Percentiles rank a stretch among this genome's conserved stretches.
These are phyloP conservation scores for Euura saliciscinereae DNA, from an alignment of 1,140 invertebrate species.

Conservation along the genomic window DNA sequence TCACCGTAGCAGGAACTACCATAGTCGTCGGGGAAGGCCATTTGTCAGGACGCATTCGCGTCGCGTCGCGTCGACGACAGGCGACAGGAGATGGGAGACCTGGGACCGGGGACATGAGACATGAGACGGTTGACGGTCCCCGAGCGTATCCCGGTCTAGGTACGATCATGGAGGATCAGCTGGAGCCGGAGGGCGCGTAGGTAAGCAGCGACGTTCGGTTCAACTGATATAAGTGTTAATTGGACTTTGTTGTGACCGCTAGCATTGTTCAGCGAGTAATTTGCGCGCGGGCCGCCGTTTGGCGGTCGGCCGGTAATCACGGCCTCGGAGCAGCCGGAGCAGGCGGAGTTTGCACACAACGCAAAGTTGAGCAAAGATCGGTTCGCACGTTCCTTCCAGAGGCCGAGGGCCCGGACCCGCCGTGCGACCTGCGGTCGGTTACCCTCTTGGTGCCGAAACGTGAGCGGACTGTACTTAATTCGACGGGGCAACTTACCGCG, in stretches of 20 bases:
- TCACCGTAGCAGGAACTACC: slow-evolving; percentile 10
- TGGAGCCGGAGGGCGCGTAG: background rate
- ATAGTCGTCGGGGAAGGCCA: background rate
- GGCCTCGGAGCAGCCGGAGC: background rate
- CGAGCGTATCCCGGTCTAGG: background rate
- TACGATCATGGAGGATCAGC: background rate
- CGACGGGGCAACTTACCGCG: background rate
- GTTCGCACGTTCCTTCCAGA: background rate
- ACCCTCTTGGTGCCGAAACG: slow-evolving; percentile 1
- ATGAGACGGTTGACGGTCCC: background rate
- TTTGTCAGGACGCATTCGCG: slow-evolving; percentile 6
- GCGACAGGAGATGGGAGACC: slow-evolving; percentile 6
- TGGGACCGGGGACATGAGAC: background rate
- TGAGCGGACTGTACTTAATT: slow-evolving; percentile 1
- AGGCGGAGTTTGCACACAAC: background rate
- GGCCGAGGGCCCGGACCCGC: background rate
- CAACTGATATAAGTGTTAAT: background rate
- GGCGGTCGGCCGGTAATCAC: slow-evolving; percentile 1
- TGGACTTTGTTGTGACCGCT: slow-evolving; percentile 3
- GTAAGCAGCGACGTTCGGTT: background rate
- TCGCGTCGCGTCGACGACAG: slow-evolving; percentile 1
- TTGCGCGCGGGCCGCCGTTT: slow-evolving; percentile 1
- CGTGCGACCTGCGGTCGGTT: background rate
- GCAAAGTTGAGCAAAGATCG: slow-evolving; percentile 2
- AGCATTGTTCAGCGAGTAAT: slow-evolving; percentile 2